Evolutionary conservation across 2,888 invertebrate genomes (phyloP), one percentile per base, ranked within the genome.

Genomic region (Archaeoteleia sp.): DNA sequence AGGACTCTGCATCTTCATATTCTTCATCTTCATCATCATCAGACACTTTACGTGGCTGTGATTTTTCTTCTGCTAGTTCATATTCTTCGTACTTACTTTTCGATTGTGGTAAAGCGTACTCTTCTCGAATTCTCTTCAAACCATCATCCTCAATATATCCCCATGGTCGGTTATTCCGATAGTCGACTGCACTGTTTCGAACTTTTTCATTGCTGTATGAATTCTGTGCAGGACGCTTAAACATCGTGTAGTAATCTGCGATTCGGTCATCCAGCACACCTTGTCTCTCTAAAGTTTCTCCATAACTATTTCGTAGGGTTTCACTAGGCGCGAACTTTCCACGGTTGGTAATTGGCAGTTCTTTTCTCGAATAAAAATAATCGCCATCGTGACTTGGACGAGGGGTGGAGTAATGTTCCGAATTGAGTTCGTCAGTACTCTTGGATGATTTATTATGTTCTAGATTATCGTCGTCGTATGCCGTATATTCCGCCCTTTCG

Each of bases 61-160:
- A 29, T 8, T 37, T 32, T 27, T 30, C 10, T 12, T 51, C 14
- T 15, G 23, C 23, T 2, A 62, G 9, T 27, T 76, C 75, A 20
- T 83, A 82, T 40, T 84, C 83, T 32, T 85, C 84, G 35, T 83
- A 83, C 29, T 73, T 81, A 10, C 58, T 74, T n/a, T 68, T 71
- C 1, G 70, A 67, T 1, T 61, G 67, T 8, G 73, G 70, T 0
- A 53, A 27, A 2, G 55, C 48, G 6, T 75, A 67, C n/a, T 75
- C 75, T 5, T 71, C 45, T 7, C 46, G 46, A 1, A 45, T 60
- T 34, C 30, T 45, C 5, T 61, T 51, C 10, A 61, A 4, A 46
- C 12, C 13, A 10, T 9, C 10, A 20, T 20, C 39, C n/a, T 4
- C 10, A 5, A 9, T 29, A n/a, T 39, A 6, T 5, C 15, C 17